Conservation (phyloP, 2,797 vertebrate species). For the Onychomys arenicola region DNA sequence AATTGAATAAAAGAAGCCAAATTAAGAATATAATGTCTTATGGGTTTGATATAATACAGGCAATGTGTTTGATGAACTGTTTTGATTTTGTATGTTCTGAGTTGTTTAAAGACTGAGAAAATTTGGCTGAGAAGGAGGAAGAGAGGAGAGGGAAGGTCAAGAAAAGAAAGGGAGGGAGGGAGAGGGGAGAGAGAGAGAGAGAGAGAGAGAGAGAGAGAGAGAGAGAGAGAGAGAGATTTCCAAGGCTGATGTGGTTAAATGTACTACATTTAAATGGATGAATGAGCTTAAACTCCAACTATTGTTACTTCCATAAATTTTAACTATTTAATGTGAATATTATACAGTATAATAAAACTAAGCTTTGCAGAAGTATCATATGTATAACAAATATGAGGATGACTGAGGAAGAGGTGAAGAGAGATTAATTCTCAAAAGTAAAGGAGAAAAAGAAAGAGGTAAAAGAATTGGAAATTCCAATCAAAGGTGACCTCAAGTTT, state of each 20-base stretch:
- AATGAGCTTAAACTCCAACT: not conserved
- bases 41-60: not conserved
- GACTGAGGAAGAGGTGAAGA: not conserved
- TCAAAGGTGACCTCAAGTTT: not conserved
- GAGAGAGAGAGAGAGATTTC: not conserved
- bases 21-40: conserved; percentile 26
- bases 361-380: not conserved
- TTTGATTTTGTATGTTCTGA: not conserved
- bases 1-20: not conserved
- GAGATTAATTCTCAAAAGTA: not conserved
- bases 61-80: conserved; percentile 4
- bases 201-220: too few relatives aligned
- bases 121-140: too few relatives aligned
- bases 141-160: not conserved
- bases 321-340: not conserved
- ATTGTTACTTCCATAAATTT: not conserved
- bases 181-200: not conserved
- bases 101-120: not conserved
- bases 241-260: not conserved
- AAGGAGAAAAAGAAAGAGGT: not conserved
- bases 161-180: not conserved
- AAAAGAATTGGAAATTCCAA: not conserved
- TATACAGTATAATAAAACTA: not conserved
- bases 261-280: not conserved
- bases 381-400: not conserved